Conservation (phyloP, 2,113 vertebrate species). For the Corynorhinus townsendii region DNA sequence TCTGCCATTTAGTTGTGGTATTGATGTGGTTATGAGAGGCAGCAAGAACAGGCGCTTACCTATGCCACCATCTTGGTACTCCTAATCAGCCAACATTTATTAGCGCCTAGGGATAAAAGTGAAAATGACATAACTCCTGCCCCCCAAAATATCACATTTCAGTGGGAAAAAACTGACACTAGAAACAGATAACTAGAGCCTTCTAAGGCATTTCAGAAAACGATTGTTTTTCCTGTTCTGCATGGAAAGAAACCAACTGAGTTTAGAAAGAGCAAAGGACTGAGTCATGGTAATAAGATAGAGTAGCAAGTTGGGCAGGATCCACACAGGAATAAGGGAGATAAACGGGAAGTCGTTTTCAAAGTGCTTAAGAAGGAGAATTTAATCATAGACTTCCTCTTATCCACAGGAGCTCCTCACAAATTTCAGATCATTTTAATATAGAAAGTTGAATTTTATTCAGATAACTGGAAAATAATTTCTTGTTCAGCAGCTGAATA, state of each 20-base stretch:
- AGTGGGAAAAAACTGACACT: background rate
- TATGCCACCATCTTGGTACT: no score
- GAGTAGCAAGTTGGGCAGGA: background rate
- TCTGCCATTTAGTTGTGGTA: no score
- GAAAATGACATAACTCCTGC: background rate
- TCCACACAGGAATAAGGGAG: background rate
- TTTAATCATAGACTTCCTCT: background rate
- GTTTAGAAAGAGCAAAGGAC: background rate
- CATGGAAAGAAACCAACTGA: background rate
- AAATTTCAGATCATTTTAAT: slow-evolving; percentile 8
- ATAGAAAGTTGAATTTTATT: background rate
- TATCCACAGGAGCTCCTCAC: background rate
- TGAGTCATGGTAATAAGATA: background rate
- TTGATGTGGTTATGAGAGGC: no score
- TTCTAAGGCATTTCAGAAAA: background rate
- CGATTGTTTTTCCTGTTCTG: background rate
- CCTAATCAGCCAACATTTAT: background rate
- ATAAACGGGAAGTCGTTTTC: background rate
- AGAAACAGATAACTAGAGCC: background rate
- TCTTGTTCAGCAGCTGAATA: background rate
- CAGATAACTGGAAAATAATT: background rate
- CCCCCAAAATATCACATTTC: background rate
- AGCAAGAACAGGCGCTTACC: no score
- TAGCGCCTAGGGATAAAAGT: background rate
- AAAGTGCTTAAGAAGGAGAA: background rate